These are phyloP conservation scores for Danaus melanippus DNA, from an alignment of 1,140 invertebrate species.

Conservation along the genomic window DNA sequence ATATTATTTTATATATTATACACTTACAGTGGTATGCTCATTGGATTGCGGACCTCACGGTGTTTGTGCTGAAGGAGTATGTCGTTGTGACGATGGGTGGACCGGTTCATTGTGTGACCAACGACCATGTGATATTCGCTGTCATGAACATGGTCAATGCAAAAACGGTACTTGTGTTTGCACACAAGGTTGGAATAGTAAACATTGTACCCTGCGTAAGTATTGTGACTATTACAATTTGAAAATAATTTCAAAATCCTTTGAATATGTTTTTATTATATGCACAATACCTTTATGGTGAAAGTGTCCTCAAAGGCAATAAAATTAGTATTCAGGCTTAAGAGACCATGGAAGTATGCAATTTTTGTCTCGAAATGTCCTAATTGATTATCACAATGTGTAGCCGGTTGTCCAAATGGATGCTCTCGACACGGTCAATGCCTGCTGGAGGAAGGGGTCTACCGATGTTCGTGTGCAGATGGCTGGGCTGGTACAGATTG, in stretches of 20 bases:
- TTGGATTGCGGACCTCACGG: conserved; percentile 93
- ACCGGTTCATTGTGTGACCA: conserved; percentile 92
- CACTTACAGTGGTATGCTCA: conserved; percentile 83
- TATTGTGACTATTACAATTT: conserved; percentile 10
- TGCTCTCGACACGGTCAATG: conserved; percentile 94
- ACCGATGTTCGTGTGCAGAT: conserved; percentile 90
- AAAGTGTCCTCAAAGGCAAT: no score
- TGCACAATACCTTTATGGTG: no score
- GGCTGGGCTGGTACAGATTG: conserved; percentile 95
- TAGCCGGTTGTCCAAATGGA: conserved; percentile 95
- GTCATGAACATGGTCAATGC: conserved; percentile 96
- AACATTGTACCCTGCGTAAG: conserved; percentile 96
- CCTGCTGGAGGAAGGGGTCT: conserved; percentile 86
- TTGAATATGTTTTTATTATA: no score
- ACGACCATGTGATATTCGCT: conserved; percentile 90
- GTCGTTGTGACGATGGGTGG: conserved; percentile 93
- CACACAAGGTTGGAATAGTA: conserved; percentile 97
- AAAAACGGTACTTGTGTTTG: conserved; percentile 98
- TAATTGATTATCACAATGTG: neutral
- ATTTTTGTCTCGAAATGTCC: no score
- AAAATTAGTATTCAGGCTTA: no score
- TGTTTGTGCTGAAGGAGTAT: conserved; percentile 89
- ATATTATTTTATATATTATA: conserved; percentile 2
- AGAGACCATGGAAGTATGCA: no score
- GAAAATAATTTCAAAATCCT: no score